These are phyloP conservation scores for Neomorphus geoffroyi DNA, from an alignment of 2,797 vertebrate genomes.

Conservation along the genomic window DNA sequence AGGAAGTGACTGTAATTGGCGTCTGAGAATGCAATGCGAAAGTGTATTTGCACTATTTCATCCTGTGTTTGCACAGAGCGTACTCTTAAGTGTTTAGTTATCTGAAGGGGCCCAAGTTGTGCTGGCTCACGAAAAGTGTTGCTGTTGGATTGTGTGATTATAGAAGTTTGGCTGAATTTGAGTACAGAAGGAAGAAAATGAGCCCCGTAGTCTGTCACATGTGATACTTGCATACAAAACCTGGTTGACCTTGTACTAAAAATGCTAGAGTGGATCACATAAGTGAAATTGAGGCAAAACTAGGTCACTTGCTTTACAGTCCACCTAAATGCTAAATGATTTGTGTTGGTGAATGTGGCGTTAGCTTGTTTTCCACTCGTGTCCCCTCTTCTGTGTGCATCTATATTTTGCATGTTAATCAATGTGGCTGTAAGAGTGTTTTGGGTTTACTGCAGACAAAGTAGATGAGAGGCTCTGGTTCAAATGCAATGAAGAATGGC, in stretches of 20 bases:
- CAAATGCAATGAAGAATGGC: neutral
- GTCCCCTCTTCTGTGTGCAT: neutral
- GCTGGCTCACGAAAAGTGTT: neutral
- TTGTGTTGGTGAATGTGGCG: neutral
- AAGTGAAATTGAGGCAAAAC: neutral
- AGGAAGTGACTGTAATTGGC: neutral
- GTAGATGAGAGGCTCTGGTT: neutral
- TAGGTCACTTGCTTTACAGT: neutral
- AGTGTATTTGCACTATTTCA: neutral
- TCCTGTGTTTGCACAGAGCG: neutral
- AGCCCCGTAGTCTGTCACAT: neutral
- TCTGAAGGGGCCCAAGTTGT: neutral
- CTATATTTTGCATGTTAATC: neutral
- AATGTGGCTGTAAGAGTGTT: neutral
- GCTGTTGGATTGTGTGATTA: accelerated
- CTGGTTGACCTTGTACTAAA: neutral
- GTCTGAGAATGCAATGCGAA: neutral
- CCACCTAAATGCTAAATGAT: neutral
- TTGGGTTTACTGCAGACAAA: neutral
- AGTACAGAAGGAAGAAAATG: neutral
- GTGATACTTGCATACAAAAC: neutral
- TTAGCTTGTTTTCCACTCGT: neutral
- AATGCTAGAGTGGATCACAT: neutral
- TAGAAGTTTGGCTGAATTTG: neutral
- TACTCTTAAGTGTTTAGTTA: neutral